Conservation (phyloP, 2,888 invertebrate species). For the Phania funesta region DNA sequence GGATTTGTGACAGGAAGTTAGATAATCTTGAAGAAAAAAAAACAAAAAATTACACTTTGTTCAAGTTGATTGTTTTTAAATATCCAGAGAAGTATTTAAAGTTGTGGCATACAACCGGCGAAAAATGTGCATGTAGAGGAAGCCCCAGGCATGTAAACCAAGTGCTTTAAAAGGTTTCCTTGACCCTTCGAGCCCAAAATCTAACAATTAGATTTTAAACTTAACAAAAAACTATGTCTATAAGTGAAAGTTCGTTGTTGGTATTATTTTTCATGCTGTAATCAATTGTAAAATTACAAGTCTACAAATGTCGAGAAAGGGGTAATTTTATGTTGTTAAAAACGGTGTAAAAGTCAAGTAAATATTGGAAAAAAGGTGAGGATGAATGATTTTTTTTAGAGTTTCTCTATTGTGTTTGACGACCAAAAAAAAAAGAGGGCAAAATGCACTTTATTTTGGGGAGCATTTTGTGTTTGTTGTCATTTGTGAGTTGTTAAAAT, state of each 20-base stretch:
- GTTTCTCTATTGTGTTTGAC: neutral
- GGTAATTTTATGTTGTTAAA: conserved; percentile 47
- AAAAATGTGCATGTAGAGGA: conserved; percentile 7
- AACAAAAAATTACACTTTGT: conserved; percentile 17
- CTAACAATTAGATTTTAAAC: neutral
- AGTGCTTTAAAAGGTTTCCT: conserved; percentile 57
- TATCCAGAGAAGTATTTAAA: conserved; percentile 16
- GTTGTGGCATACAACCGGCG: neutral
- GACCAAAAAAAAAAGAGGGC: conserved; percentile 28
- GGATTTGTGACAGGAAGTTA: conserved; percentile 66
- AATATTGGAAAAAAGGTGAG: conserved; percentile 40
- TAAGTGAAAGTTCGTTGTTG: conserved; percentile 57
- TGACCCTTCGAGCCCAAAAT: conserved; percentile 52
- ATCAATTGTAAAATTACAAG: conserved; percentile 61
- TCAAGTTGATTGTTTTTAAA: conserved; percentile 3
- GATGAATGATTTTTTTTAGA: conserved; percentile 24
- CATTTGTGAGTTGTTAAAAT: conserved; percentile 45
- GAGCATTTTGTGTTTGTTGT: conserved; percentile 31
- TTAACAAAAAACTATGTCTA: conserved; percentile 45
- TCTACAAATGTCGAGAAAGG: conserved; percentile 23
- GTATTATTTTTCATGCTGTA: conserved; percentile 55
- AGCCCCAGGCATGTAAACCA: conserved; percentile 61
- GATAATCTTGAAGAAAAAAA: conserved; percentile 42
- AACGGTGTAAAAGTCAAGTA: conserved; percentile 60
- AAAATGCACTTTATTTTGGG: conserved; percentile 42